Evolutionary conservation across 2,888 invertebrate species (phyloP), one percentile per base, ranked within the genome.

Genomic region (Sisyra terminalis): DNA sequence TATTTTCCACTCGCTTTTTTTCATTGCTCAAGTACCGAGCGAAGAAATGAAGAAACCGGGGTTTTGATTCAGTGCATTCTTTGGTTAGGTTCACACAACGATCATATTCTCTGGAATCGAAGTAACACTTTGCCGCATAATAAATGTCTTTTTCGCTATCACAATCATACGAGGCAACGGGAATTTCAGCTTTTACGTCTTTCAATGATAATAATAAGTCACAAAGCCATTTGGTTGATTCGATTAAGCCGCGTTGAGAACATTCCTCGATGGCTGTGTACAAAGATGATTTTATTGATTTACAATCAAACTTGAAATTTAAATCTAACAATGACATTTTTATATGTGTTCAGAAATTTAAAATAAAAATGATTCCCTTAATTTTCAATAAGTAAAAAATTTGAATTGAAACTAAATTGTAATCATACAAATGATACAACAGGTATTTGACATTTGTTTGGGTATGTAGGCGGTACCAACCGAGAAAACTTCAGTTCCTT

Each of bases 91-190:
- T 79, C 0, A 87, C 84, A 43, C 85, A 81, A 54, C 88, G 70
- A 53, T 90, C 89, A 59, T 89, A 94, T 60, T 96, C 94, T 51
- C 85, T 82, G 36, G 83, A 67, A 61, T 93, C 89, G 57, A 90
- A 92, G 58, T 87, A 92, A 47, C 82, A 79, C 59, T 87, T 89
- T 0, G 88, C 86, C 49, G 92, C 59, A 32, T 72, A 69, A 58
- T 85, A 92, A 16, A 69, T 65, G 54, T 85, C 84, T 47, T 70
- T 69, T 51, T 86, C 84, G 44, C 77, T 73, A 17, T 65, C 65
- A 7, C 64, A 59, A 38, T 70, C 66, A 6, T 66, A 59, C 31
- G 67, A 58, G 38, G 68, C 65, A 3, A 61, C 56, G 2, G 58
- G 54, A 35, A 63, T 56, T 43, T 78, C 74, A 43, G 74, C 54